Conservation (phyloP, 2,797 vertebrate species). For the Odontamblyopus lacepedii region DNA sequence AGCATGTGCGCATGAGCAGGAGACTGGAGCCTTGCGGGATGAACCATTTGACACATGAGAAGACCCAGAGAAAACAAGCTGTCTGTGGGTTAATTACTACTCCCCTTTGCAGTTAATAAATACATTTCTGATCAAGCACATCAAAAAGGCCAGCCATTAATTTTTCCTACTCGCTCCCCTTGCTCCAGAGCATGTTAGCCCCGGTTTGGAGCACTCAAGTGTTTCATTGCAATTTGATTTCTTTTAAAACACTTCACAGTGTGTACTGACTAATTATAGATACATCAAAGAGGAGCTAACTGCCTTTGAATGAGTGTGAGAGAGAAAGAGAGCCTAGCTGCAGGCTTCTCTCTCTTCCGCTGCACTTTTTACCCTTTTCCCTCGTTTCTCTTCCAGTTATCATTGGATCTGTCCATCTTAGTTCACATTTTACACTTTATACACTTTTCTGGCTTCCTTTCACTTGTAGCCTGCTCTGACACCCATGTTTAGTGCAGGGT, state of each 20-base stretch:
- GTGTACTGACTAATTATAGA: constrained; percentile 81
- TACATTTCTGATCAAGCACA: constrained; percentile 84
- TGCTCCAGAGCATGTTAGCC: constrained; percentile 68
- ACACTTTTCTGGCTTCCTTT: constrained; percentile 20
- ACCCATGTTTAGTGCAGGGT: constrained; percentile 79
- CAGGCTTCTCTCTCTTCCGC: constrained; percentile 40
- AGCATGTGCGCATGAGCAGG: constrained; percentile 48
- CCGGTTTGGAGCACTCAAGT: constrained; percentile 70
- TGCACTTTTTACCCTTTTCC: constrained; percentile 33
- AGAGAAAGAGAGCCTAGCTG: constrained; percentile 54
- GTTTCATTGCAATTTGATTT: constrained; percentile 80
- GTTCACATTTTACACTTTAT: constrained; percentile 32
- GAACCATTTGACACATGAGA: constrained; percentile 79
- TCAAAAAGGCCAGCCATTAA: constrained; percentile 77
- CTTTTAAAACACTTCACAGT: constrained; percentile 79
- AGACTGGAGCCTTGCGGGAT: constrained; percentile 66
- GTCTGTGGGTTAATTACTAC: constrained; percentile 82
- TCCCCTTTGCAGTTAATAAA: constrained; percentile 83
- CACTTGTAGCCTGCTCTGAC: constrained; percentile 70
- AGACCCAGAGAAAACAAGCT: constrained; percentile 81
- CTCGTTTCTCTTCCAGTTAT: constrained; percentile 40
- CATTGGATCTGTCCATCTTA: constrained; percentile 44
- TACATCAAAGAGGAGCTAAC: constrained; percentile 80
- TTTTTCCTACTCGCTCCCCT: constrained; percentile 66
- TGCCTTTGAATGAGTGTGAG: constrained; percentile 72